Percentiles rank a stretch among this genome's conserved stretches.
phyloP scores from a whole-genome alignment of 2,797 vertebrate genomes.

The Bovichtus variegatus region DNA sequence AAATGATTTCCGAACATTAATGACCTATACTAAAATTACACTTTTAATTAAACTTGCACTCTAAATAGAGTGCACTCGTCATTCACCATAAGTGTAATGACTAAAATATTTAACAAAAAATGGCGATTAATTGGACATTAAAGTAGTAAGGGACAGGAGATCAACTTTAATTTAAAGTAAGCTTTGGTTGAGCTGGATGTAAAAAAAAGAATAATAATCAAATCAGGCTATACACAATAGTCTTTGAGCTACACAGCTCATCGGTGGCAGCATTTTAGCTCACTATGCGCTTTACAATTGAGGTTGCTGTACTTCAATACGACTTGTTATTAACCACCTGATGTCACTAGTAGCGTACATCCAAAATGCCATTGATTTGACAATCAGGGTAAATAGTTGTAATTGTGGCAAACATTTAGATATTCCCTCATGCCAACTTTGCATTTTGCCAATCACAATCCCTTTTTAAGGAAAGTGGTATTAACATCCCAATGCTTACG shows the following conservation, averaged over 20 bases:
- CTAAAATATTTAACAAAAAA: slow-evolving; percentile 15
- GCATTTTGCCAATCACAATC: slow-evolving; percentile 2
- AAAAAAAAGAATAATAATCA: slow-evolving; percentile 3
- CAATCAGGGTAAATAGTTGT: slow-evolving; percentile 6
- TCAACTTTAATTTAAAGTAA: slow-evolving; percentile 22
- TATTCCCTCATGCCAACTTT: slow-evolving; percentile 4
- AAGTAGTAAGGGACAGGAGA: slow-evolving; percentile 6
- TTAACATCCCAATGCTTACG: slow-evolving; percentile 25
- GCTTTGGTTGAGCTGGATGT: slow-evolving; percentile 9
- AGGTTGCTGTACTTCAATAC: neutral
- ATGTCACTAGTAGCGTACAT: neutral
- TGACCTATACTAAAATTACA: slow-evolving; percentile 73
- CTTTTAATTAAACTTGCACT: slow-evolving; percentile 77
- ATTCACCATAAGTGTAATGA: slow-evolving; percentile 36
- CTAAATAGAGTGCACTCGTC: slow-evolving; percentile 68
- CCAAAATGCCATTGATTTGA: slow-evolving; percentile 12
- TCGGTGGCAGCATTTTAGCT: neutral
- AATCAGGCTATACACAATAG: neutral
- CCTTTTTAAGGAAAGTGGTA: slow-evolving; percentile 10
- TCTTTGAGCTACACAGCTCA: neutral
- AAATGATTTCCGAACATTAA: slow-evolving; percentile 66
- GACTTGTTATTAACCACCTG: neutral
- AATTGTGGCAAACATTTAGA: slow-evolving; percentile 23
- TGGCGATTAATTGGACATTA: slow-evolving; percentile 26
- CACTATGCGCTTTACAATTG: slow-evolving; percentile 4